A percentile compares a stretch with the other conserved stretches of the same genome.
Evolutionary conservation across 2,888 invertebrate species (phyloP).

Genomic region (Dicroscelio sp.): DNA sequence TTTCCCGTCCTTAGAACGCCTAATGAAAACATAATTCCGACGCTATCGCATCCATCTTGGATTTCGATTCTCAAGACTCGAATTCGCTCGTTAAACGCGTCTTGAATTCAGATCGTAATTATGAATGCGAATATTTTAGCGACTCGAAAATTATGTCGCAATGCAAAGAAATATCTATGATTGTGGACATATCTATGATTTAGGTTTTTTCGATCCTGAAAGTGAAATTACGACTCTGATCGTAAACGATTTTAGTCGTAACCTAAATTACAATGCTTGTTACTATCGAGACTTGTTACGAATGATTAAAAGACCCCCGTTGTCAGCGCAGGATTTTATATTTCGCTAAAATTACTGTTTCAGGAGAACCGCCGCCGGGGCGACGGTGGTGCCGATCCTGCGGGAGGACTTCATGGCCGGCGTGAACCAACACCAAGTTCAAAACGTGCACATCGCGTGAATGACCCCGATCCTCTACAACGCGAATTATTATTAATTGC

Average conservation of each 20-base stretch:
- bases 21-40: conserved; percentile 56
- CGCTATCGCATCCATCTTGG: background rate
- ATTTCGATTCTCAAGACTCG: conserved; percentile 34
- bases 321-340: background rate
- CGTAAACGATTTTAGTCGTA: too few relatives aligned
- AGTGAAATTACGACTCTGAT: too few relatives aligned
- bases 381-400: conserved; percentile 93
- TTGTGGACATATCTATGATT: too few relatives aligned
- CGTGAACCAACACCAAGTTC: conserved; percentile 91
- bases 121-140: too few relatives aligned
- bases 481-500: conserved; percentile 73
- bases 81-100: conserved; percentile 4
- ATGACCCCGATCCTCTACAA: conserved; percentile 81
- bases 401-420: conserved; percentile 94
- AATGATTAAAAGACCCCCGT: too few relatives aligned
- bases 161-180: too few relatives aligned
- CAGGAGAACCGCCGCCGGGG: conserved; percentile 93
- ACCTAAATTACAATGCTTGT: too few relatives aligned
- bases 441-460: conserved; percentile 89
- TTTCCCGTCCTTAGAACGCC: conserved; percentile 37
- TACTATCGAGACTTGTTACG: too few relatives aligned
- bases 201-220: too few relatives aligned
- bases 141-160: too few relatives aligned
- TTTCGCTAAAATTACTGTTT: conserved; percentile 90
- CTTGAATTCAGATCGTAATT: too few relatives aligned